A percentile compares a stretch with the other conserved stretches of the same genome.
phyloP scores from a whole-genome alignment of 1,140 invertebrate genomes.

The Hylyphantes graminicola region DNA sequence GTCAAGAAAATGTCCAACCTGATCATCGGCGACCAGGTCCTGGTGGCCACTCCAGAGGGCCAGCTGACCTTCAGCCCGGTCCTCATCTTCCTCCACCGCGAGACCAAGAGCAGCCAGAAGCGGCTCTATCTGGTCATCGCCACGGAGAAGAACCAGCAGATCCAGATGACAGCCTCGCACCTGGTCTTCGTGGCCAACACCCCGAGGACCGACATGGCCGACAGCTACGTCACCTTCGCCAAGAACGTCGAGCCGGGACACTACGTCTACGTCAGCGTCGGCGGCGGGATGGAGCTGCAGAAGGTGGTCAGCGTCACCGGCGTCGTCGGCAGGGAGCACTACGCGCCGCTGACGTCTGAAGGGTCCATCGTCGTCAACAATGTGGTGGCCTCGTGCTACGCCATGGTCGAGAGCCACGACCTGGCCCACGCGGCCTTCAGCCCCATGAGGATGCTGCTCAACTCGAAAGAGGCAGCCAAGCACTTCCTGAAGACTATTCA shows the following conservation, averaged over 20 bases:
- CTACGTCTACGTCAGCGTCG: conserved; percentile 68
- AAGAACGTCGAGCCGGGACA: conserved; percentile 72
- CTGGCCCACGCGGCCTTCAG: conserved; percentile 86
- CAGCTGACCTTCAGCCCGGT: conserved; percentile 83
- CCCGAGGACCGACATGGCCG: not conserved
- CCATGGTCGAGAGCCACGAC: conserved; percentile 83
- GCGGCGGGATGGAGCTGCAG: conserved; percentile 67
- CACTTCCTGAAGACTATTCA: conserved; percentile 8
- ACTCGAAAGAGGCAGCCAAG: conserved; percentile 59
- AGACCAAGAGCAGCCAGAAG: conserved; percentile 69
- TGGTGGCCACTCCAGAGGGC: conserved; percentile 77
- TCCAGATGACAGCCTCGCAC: conserved; percentile 88
- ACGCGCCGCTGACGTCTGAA: conserved; percentile 86
- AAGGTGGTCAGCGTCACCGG: conserved; percentile 74
- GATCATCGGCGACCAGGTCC: conserved; percentile 81
- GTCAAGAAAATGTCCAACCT: conserved; percentile 76
- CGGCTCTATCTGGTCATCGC: conserved; percentile 72
- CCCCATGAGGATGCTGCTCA: conserved; percentile 77
- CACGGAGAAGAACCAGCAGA: conserved; percentile 76
- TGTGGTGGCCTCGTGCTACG: conserved; percentile 94
- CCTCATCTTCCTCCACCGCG: conserved; percentile 88
- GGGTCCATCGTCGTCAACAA: conserved; percentile 92
- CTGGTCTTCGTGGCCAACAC: conserved; percentile 72
- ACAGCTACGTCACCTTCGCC: conserved; percentile 71
- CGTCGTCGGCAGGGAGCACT: conserved; percentile 78